These are phyloP conservation scores for Brachionus plicatilis DNA, from an alignment of 1,140 invertebrate species.

Conservation along the genomic window DNA sequence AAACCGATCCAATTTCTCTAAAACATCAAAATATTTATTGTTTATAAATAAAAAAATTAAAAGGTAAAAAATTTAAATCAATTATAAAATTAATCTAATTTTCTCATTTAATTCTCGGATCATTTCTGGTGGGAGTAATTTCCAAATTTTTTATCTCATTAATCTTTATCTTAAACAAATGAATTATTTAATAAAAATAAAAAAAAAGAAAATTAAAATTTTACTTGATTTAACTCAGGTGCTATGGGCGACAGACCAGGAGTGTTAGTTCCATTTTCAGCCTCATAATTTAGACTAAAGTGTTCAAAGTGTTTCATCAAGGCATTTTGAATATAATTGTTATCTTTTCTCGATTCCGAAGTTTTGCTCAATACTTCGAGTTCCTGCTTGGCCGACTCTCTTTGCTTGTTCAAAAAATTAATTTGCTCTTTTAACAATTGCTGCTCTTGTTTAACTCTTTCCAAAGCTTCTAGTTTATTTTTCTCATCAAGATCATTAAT, in stretches of 20 bases:
- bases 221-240: conserved; percentile 5
- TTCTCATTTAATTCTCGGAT: neutral
- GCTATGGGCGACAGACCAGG: conserved; percentile 4
- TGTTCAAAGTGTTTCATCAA: conserved; percentile 17
- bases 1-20: neutral
- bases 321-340: conserved; percentile 21
- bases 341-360: conserved; percentile 15
- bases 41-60: neutral
- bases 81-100: neutral
- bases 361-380: neutral
- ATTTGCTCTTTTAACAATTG: conserved; percentile 25
- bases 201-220: neutral
- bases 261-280: neutral
- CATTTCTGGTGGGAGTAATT: neutral
- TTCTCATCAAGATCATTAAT: neutral
- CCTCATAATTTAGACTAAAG: neutral
- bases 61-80: neutral
- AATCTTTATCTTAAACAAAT: neutral
- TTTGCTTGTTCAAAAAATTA: conserved; percentile 17
- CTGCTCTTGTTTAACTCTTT: conserved; percentile 28
- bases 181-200: neutral
- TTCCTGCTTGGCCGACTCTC: conserved; percentile 27
- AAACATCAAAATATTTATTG: neutral
- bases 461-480: conserved; percentile 4
- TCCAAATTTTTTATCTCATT: neutral